Evolutionary conservation across 1,140 invertebrate species (phyloP).

Genomic region (Batillaria attramentaria): DNA sequence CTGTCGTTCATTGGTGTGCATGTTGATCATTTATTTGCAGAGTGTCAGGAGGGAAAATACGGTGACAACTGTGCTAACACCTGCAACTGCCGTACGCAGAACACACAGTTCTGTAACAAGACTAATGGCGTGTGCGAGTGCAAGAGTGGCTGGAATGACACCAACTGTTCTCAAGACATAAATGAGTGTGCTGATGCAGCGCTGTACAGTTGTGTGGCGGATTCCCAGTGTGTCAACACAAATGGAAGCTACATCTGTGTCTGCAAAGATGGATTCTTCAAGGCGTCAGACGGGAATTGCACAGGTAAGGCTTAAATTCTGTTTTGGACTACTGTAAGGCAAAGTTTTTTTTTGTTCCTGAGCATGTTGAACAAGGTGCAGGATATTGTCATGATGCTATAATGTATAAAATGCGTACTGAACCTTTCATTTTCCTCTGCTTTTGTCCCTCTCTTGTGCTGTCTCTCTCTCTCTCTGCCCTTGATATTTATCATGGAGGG

Average conservation of each 20-base stretch:
- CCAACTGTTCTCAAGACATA: constrained; percentile 3
- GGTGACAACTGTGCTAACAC: neutral
- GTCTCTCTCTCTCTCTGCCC: no score
- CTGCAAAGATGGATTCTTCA: constrained; percentile 15
- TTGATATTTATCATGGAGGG: neutral
- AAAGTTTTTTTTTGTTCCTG: neutral
- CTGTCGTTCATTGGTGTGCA: no score
- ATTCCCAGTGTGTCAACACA: constrained; percentile 22
- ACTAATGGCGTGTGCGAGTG: constrained; percentile 20
- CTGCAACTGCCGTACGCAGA: neutral
- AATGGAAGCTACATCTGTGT: constrained; percentile 26
- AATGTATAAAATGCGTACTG: no score
- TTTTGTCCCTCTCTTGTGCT: no score
- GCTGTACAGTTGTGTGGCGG: neutral
- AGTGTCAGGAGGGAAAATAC: neutral
- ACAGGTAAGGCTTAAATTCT: neutral
- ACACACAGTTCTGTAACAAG: neutral
- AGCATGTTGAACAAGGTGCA: no score
- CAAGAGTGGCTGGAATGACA: neutral
- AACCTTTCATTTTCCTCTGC: no score
- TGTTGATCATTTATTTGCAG: no score
- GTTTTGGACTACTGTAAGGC: neutral
- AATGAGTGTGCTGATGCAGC: constrained; percentile 6
- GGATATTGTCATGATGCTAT: no score
- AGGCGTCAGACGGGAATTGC: neutral